Conservation (phyloP, 2,888 invertebrate genomes). For the Liodrosophila aerea region DNA sequence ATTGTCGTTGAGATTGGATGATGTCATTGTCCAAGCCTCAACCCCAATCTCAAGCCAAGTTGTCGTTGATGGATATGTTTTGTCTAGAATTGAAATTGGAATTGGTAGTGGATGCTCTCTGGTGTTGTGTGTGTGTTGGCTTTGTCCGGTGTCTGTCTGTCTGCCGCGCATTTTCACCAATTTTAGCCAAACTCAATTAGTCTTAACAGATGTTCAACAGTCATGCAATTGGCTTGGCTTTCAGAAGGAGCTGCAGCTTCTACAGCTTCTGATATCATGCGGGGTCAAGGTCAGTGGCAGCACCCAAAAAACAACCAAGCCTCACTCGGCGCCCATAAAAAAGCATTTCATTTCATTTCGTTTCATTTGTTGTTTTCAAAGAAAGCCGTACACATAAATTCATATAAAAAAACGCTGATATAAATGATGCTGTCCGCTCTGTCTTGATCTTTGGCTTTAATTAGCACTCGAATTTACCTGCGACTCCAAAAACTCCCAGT, state of each 20-base stretch:
- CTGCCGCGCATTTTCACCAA: conserved; percentile 74
- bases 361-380: conserved; percentile 59
- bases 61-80: conserved; percentile 69
- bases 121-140: conserved; percentile 33
- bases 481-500: conserved; percentile 35
- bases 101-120: conserved; percentile 15
- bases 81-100: conserved; percentile 39
- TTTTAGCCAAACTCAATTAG: conserved; percentile 72
- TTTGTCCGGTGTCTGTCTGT: conserved; percentile 2
- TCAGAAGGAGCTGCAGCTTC: conserved; percentile 37
- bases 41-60: conserved; percentile 22
- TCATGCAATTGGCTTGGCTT: conserved; percentile 23
- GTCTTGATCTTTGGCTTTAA: conserved; percentile 54
- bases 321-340: conserved; percentile 39
- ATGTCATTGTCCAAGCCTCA: conserved; percentile 56
- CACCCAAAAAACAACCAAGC: conserved; percentile 35
- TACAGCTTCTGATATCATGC: conserved; percentile 57
- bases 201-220: conserved; percentile 61
- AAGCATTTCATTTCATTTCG: conserved; percentile 24
- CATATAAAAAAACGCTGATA: conserved; percentile 31
- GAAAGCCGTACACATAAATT: conserved; percentile 69
- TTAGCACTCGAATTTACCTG: conserved; percentile 72
- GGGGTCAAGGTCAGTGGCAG: conserved; percentile 63
- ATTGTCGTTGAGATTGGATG: conserved; percentile 54
- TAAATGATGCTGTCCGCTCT: conserved; percentile 5